These are phyloP conservation scores for Anoplius nigerrimus DNA, from an alignment of 2,888 invertebrate genomes.

Conservation along the genomic window DNA sequence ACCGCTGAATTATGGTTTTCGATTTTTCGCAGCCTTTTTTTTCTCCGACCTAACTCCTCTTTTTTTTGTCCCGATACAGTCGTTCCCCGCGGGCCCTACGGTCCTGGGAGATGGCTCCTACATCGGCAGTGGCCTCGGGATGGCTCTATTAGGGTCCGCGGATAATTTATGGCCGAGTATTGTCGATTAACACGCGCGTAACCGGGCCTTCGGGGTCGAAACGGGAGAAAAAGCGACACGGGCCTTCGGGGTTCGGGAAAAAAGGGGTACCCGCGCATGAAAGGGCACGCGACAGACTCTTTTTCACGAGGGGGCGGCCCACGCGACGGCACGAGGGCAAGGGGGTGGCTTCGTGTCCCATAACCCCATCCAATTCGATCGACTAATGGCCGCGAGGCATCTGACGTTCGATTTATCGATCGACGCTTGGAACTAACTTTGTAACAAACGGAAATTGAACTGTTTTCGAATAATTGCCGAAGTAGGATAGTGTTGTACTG, in stretches of 20 bases:
- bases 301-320: slow-evolving; percentile 62
- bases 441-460: too few relatives aligned
- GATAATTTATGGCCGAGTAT: slow-evolving; percentile 73
- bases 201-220: slow-evolving; percentile 58
- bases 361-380: slow-evolving; percentile 71
- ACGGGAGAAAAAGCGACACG: slow-evolving; percentile 41
- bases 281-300: slow-evolving; percentile 70
- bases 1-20: slow-evolving; percentile 65
- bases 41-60: slow-evolving; percentile 4
- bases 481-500: too few relatives aligned
- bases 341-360: slow-evolving; percentile 43
- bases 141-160: slow-evolving; percentile 72
- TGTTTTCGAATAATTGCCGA: too few relatives aligned
- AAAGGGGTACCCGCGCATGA: slow-evolving; percentile 67
- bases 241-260: slow-evolving; percentile 49
- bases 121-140: slow-evolving; percentile 43
- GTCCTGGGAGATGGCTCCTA: slow-evolving; percentile 34
- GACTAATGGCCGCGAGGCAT: slow-evolving; percentile 71
- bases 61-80: not conserved
- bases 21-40: slow-evolving; percentile 62
- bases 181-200: slow-evolving; percentile 73
- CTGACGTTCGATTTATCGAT: slow-evolving; percentile 51
- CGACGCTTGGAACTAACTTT: too few relatives aligned
- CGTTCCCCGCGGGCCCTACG: slow-evolving; percentile 10
- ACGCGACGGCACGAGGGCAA: slow-evolving; percentile 20